phyloP scores from a whole-genome alignment of 92 coral and sea anemone genomes.

The Muricea muricata region DNA sequence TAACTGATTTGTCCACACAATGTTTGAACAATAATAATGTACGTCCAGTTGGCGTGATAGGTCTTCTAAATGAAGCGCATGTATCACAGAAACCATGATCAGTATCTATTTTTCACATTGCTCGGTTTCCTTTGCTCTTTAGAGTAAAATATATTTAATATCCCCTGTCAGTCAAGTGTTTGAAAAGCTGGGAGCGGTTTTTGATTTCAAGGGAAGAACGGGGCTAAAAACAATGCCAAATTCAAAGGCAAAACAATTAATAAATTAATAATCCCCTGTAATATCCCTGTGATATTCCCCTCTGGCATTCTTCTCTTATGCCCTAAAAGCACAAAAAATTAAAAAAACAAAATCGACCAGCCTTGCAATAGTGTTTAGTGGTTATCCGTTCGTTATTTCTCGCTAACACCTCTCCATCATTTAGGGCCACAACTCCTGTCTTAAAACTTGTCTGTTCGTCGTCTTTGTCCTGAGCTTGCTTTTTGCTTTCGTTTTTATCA shows the following conservation, averaged over 20 bases:
- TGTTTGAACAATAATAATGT: too few species aligned
- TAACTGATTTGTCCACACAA: too few species aligned
- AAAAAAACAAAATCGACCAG: neutral
- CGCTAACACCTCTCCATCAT: constrained; percentile 11
- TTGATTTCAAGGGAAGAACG: neutral
- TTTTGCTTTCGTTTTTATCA: constrained; percentile 13
- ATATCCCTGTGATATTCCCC: constrained; percentile 1
- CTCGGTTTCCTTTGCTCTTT: constrained; percentile 15
- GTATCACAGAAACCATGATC: too few species aligned
- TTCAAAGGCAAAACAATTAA: neutral
- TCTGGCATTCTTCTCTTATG: neutral
- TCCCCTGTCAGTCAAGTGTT: too few species aligned
- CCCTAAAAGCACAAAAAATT: too few species aligned
- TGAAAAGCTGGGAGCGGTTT: too few species aligned
- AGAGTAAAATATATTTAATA: too few species aligned
- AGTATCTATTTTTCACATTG: neutral
- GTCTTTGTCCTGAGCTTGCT: neutral
- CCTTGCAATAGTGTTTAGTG: constrained; percentile 31
- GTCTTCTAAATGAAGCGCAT: too few species aligned
- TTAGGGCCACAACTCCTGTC: constrained; percentile 22
- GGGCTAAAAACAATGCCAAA: constrained; percentile 12
- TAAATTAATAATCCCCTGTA: constrained; percentile 4
- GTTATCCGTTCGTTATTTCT: constrained; percentile 30
- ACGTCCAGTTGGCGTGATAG: too few species aligned
- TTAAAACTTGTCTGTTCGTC: neutral